Base-by-base conservation (phyloP, 2,797 vertebrate species). In the Trachops cirrhosus region DNA sequence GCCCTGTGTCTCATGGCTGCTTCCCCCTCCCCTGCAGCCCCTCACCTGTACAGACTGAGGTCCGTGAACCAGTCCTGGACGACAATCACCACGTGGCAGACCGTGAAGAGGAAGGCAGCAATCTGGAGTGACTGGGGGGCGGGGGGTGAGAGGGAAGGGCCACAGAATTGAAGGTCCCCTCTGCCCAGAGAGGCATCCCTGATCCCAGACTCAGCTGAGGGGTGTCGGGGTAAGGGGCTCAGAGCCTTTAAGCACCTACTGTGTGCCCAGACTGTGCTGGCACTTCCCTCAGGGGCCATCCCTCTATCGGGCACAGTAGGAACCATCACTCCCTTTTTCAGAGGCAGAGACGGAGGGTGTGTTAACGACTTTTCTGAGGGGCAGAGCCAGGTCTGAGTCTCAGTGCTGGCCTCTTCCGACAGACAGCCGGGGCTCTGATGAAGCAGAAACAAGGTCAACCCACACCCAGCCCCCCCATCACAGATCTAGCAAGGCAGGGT, bases 1-100 rank as follows among this genome's bases (percentile, higher is more conserved):
- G 14, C 18, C 78, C 50, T 5, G 0, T 54, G 0, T 68, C 37
- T 44, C 59, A 2, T 9, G 8, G 7, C 57, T 46, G 4, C 9
- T 9, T 15, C 4, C 15, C 26, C 9, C 22, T 12, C 37, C 7
- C 0, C 3, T 9, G 32, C 29, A 0, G 32, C 22, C 1, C 6
- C 98, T 98, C 85, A 99, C 99, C 99, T 99, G 98, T 99, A 99
- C 16, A 99, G 97, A 93, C 99, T 99, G 96, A 99, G 98, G 96
- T 99, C 99, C 0, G 99, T 99, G 97, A 99, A 99, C 99, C 99
- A 99, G 97, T 99, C 99, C 97, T 99, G 99, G 89, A 99, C 99
- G 41, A 99, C 99, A 3, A 99, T 98, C 84, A 99, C 99, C 44
- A 99, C 99, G 5, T 99, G 99, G 91, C 99, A 99, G 37, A 99